Base-by-base conservation (phyloP, 2,113 vertebrate species). In the Prunella fulvescens region DNA sequence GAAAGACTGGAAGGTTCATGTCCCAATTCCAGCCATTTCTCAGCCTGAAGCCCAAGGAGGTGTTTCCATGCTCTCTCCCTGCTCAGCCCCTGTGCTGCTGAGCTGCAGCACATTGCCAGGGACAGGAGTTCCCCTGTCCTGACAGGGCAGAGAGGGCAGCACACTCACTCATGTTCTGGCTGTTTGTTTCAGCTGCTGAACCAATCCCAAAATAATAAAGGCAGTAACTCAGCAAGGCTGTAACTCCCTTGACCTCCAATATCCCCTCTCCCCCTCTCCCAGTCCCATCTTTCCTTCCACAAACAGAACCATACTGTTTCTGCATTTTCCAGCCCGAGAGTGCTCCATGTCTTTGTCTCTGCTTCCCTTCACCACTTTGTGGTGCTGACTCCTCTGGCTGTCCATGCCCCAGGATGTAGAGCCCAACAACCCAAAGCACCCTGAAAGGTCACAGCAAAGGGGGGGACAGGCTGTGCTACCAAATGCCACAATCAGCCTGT, bases 171-270 rank as follows among this genome's bases (percentile, higher is more conserved):
- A 50, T 8, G 12, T 33, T 56, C 66, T 50, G 65, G 7, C 61
- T 77, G 81, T 83, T 92, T 92, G 76, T 70, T 91, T 91, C 93
- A 96, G 61, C 83, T 88, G 86, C 87, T 81, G 72, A 89, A 89
- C 26, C 51, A 71, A 71, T 4, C 42, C 14, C 71, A 78, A 78
- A 95, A 86, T 54, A 94, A 91, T 47, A 54, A 42, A 61, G 54
- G 69, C 11, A 74, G 20, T 74, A 84, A 70, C 25, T 33, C 2
- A 3, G 77, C 26, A 42, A 50, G 47, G 65, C 60, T 84, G 81
- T 73, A 81, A 91, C 73, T 71, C 39, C 64, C 69, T 50, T 57
- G 54, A 69, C 44, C 62, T 84, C 39, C 56, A 57, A 6, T 31
- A 73, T 70, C 48, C 31, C 37, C 37, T 31, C 80, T 58, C 48